These are phyloP conservation scores for Gnathonemus longibarbis DNA, from an alignment of 2,113 vertebrate genomes.

Conservation along the genomic window DNA sequence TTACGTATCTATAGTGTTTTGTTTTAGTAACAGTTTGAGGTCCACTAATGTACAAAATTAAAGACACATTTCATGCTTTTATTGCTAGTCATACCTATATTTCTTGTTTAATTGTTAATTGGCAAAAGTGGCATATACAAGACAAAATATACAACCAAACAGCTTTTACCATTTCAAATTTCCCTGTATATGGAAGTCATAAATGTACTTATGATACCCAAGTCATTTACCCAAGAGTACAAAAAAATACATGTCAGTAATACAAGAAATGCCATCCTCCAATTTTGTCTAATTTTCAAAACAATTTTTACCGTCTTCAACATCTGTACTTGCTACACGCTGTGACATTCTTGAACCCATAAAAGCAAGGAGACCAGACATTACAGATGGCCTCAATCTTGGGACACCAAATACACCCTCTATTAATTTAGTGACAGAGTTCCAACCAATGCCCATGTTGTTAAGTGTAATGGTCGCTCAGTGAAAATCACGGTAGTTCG, in stretches of 20 bases:
- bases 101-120: not conserved
- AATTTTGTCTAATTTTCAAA: not conserved
- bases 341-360: not conserved
- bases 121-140: not conserved
- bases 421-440: not conserved
- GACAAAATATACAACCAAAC: not conserved
- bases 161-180: not conserved
- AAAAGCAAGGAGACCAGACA: not conserved
- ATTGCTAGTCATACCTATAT: not conserved
- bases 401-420: not conserved
- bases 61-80: not conserved
- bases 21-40: not conserved
- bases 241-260: not conserved
- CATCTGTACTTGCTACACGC: not conserved
- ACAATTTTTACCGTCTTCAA: not conserved
- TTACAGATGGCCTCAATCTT: not conserved
- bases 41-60: not conserved
- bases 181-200: not conserved
- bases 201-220: not conserved
- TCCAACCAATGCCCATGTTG: not conserved
- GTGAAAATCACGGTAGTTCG: not conserved
- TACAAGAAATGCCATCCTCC: not conserved
- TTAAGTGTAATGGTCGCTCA: not conserved
- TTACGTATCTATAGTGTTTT: not conserved
- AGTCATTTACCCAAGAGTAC: not conserved